Percentiles rank a stretch among this genome's conserved stretches.
Conservation (phyloP, 2,888 invertebrate species). For the Acleris cristana region DNA sequence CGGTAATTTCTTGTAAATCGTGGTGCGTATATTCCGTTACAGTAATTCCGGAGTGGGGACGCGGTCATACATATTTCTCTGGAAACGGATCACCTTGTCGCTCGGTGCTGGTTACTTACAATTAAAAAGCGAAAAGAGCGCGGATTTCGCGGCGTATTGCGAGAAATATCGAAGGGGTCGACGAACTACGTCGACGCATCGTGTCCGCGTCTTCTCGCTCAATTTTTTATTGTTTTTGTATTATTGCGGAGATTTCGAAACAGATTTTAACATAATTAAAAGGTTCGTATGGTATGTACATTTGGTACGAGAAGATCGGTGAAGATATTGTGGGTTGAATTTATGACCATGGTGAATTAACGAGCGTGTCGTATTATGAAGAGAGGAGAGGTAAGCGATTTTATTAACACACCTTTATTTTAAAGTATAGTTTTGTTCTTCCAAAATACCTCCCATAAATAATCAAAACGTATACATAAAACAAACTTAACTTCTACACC, state of each 20-base stretch:
- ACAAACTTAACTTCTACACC: no score
- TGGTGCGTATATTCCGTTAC: conserved; percentile 74
- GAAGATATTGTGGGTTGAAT: conserved; percentile 34
- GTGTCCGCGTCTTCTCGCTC: conserved; percentile 71
- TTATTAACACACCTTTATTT: conserved; percentile 9
- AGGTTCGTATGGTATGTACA: conserved; percentile 34
- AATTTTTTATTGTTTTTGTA: conserved; percentile 69
- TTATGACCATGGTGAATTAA: conserved; percentile 32
- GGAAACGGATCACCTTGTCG: conserved; percentile 79
- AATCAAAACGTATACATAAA: not conserved
- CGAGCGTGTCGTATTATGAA: conserved; percentile 34
- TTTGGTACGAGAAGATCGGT: conserved; percentile 31
- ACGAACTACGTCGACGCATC: conserved; percentile 79
- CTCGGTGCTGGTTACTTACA: conserved; percentile 76
- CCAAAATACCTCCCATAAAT: not conserved
- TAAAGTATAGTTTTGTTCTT: not conserved
- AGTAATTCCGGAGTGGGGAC: conserved; percentile 68
- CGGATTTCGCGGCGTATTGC: conserved; percentile 79
- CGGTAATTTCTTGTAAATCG: conserved; percentile 67
- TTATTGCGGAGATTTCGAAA: conserved; percentile 64
- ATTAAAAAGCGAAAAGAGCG: conserved; percentile 82
- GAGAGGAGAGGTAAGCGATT: conserved; percentile 7
- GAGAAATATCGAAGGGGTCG: conserved; percentile 82
- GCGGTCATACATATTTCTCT: conserved; percentile 69
- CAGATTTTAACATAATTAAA: conserved; percentile 51